A percentile compares a stretch with the other conserved stretches of the same genome.
Evolutionary conservation across 2,797 vertebrate species (phyloP).

Genomic region (Myotis pilosus): DNA sequence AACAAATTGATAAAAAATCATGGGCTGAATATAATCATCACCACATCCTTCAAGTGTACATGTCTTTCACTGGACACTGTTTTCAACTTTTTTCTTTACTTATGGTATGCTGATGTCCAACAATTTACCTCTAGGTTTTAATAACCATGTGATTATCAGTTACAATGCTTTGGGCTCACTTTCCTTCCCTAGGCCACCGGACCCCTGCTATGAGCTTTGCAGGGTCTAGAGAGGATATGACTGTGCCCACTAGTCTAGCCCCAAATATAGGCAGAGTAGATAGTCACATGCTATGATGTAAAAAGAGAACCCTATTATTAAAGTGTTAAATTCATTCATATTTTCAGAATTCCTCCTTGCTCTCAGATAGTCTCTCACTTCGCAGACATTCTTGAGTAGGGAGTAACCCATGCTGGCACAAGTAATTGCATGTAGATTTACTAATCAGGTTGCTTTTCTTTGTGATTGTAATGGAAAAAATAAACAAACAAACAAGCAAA

Average conservation of each 20-base stretch:
- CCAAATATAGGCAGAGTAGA: neutral
- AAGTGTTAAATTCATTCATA: neutral
- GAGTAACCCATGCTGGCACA: neutral
- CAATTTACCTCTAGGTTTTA: conserved; percentile 30
- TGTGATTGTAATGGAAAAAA: neutral
- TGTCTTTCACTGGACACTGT: conserved; percentile 43
- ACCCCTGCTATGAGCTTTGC: neutral
- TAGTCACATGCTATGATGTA: neutral
- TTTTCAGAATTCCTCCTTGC: neutral
- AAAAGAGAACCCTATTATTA: neutral
- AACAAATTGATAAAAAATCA: conserved; percentile 68
- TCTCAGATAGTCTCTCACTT: neutral
- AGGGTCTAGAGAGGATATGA: neutral
- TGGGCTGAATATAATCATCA: conserved; percentile 57
- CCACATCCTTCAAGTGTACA: conserved; percentile 3
- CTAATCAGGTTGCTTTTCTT: conserved; percentile 31
- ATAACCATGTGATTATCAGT: neutral
- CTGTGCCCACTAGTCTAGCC: neutral
- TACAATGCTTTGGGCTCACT: neutral
- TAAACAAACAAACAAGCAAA: too few relatives aligned
- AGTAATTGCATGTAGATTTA: neutral
- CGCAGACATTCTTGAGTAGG: neutral
- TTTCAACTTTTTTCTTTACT: conserved; percentile 43
- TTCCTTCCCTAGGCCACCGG: neutral
- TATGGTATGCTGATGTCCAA: neutral